phyloP scores from a whole-genome alignment of 2,888 invertebrate genomes.

The Hartigia nigra region DNA sequence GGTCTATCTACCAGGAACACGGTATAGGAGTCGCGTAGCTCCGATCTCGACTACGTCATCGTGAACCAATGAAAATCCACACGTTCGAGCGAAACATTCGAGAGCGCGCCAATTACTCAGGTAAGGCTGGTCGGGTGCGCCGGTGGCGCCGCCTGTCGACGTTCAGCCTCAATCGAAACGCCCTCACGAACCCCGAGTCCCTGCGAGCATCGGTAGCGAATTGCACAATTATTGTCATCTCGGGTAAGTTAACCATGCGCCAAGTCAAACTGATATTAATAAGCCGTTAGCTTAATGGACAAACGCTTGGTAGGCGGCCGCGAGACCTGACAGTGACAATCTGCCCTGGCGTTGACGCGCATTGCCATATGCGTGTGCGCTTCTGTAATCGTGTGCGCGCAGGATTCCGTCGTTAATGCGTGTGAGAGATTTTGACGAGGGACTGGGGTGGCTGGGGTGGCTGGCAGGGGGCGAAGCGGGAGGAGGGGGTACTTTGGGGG shows the following conservation, averaged over 20 bases:
- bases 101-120: no score
- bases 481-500: not conserved
- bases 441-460: no score
- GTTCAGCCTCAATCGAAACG: no score
- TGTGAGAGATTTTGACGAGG: not conserved
- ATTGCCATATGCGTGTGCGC: not conserved
- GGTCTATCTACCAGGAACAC: not conserved
- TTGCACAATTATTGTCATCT: not conserved
- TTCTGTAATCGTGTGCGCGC: not conserved
- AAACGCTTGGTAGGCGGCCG: constrained; percentile 3
- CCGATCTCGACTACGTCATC: not conserved
- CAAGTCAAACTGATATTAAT: constrained; percentile 6
- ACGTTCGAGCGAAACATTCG: no score
- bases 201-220: not conserved
- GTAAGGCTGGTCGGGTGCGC: no score
- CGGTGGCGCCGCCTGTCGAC: not conserved
- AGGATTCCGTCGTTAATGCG: not conserved
- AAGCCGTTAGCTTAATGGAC: constrained; percentile 6
- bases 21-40: not conserved
- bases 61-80: not conserved
- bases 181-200: no score
- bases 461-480: not conserved
- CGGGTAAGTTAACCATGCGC: not conserved
- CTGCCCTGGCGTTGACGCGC: constrained; percentile 19
- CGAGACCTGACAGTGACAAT: constrained; percentile 16